Percentiles rank a stretch among this genome's conserved stretches.
These are phyloP conservation scores for Turnix velox DNA, from an alignment of 2,113 vertebrate species.

Conservation along the genomic window DNA sequence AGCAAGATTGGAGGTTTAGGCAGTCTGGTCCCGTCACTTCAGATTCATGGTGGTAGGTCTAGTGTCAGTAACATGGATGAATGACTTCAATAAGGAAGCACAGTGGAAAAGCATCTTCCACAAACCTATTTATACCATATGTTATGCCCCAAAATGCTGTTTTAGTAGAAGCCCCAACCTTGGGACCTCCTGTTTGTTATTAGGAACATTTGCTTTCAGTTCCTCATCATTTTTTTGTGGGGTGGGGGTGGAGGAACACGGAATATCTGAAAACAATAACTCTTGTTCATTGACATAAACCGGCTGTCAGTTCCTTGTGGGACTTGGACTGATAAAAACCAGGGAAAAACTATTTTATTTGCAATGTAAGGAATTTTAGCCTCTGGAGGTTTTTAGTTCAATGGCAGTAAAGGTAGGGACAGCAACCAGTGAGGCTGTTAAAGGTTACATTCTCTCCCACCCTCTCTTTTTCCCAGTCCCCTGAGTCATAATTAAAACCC, in stretches of 20 bases:
- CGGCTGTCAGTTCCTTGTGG: slow-evolving; percentile 81
- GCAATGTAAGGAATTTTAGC: slow-evolving; percentile 83
- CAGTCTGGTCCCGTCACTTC: neutral
- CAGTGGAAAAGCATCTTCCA: slow-evolving; percentile 37
- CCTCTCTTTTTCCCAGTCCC: slow-evolving; percentile 69
- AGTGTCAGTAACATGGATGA: neutral
- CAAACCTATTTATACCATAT: slow-evolving; percentile 32
- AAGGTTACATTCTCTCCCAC: slow-evolving; percentile 62
- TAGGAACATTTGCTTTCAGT: slow-evolving; percentile 84
- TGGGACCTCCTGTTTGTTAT: slow-evolving; percentile 80
- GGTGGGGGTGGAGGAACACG: neutral
- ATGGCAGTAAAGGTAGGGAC: slow-evolving; percentile 77
- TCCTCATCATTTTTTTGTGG: slow-evolving; percentile 54
- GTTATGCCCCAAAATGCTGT: slow-evolving; percentile 33
- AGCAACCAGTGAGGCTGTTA: slow-evolving; percentile 75
- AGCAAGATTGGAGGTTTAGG: neutral
- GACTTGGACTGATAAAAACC: slow-evolving; percentile 85
- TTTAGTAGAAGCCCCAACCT: slow-evolving; percentile 52
- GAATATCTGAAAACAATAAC: slow-evolving; percentile 85
- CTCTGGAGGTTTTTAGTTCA: slow-evolving; percentile 78
- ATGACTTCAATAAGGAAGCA: neutral
- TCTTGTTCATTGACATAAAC: slow-evolving; percentile 82
- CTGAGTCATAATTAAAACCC: slow-evolving; percentile 80
- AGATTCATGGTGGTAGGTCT: slow-evolving; percentile 6
- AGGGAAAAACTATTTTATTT: slow-evolving; percentile 85